Conservation (phyloP, 1,140 invertebrate species). For the Lepidurus packardi region DNA sequence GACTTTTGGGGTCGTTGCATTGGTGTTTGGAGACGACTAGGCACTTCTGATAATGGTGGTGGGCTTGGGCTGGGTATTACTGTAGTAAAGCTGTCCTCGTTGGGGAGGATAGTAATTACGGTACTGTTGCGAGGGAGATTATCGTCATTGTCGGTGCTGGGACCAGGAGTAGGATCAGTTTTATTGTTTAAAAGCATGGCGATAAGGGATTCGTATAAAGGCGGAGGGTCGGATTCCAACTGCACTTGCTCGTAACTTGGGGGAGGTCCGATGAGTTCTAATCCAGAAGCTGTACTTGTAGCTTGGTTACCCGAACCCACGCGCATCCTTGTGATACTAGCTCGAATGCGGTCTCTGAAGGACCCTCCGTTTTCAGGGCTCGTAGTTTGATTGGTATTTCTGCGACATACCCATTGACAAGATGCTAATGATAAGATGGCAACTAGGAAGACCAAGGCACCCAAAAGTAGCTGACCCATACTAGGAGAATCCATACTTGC, state of each 20-base stretch:
- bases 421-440: background rate
- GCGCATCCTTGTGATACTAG: background rate
- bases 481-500: background rate
- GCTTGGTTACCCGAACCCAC: background rate
- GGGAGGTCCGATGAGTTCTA: background rate
- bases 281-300: background rate
- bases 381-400: background rate
- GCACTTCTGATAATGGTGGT: background rate
- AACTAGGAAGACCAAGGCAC: background rate
- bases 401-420: background rate
- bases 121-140: background rate
- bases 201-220: background rate
- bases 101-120: background rate
- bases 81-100: background rate
- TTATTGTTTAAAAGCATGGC: background rate
- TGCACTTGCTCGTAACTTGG: slow-evolving; percentile 18
- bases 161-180: background rate
- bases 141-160: background rate
- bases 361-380: background rate
- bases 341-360: background rate
- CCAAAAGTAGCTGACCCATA: background rate
- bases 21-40: background rate
- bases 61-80: background rate
- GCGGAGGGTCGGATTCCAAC: background rate
- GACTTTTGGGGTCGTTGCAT: background rate